Evolutionary conservation across 30 jellyfish, hydroid and myxozoan genomes (phyloP).

Genomic region (Turritopsis rubra): DNA sequence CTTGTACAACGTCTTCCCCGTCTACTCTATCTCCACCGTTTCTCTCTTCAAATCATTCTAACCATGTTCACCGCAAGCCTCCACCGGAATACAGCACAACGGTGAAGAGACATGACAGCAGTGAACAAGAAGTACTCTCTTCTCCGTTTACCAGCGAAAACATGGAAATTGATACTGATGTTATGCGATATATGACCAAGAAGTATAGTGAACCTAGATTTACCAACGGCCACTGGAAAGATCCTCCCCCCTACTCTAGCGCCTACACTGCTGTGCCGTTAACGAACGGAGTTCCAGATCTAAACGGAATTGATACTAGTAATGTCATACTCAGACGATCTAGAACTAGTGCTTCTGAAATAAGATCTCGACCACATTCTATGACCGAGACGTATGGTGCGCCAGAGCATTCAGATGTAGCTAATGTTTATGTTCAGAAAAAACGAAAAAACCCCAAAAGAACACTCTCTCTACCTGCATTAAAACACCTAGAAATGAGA

Average conservation of each 20-base stretch:
- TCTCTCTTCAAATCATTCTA: neutral
- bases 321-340: slow-evolving; percentile 15
- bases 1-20: neutral
- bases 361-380: slow-evolving; percentile 17
- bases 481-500: slow-evolving; percentile 30
- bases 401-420: neutral
- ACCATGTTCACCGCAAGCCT: neutral
- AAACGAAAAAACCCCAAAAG: slow-evolving; percentile 45
- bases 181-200: slow-evolving; percentile 72
- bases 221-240: slow-evolving; percentile 30
- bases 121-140: neutral
- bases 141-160: neutral
- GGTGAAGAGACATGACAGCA: neutral
- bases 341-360: neutral
- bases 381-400: neutral
- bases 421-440: neutral
- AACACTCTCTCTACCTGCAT: slow-evolving; percentile 63
- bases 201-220: slow-evolving; percentile 89
- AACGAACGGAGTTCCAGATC: neutral
- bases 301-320: neutral
- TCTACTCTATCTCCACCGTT: slow-evolving; percentile 11
- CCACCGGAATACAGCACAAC: slow-evolving; percentile 14
- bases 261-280: neutral
- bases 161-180: slow-evolving; percentile 54
- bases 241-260: slow-evolving; percentile 35